phyloP scores from a whole-genome alignment of 1,140 invertebrate species.

The Babylonia areolata region DNA sequence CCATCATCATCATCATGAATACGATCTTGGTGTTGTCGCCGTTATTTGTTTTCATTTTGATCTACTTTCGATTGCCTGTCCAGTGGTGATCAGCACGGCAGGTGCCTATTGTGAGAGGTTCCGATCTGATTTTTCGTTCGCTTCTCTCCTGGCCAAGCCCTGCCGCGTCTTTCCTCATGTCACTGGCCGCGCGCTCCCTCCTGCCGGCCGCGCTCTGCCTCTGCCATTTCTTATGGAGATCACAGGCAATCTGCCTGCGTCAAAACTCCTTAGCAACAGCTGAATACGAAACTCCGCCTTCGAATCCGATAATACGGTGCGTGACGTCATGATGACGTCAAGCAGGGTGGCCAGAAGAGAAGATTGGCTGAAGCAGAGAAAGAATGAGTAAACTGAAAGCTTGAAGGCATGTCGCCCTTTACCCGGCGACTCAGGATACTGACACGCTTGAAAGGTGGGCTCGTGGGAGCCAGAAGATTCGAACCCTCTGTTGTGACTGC shows the following conservation, averaged over 20 bases:
- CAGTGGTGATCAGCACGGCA: not conserved
- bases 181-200: not conserved
- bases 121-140: not conserved
- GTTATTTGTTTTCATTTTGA: not conserved
- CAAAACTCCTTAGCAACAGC: slow-evolving; percentile 54
- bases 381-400: slow-evolving; percentile 33
- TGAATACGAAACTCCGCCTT: slow-evolving; percentile 59
- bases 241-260: slow-evolving; percentile 39
- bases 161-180: not conserved
- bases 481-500: slow-evolving; percentile 13
- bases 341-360: slow-evolving; percentile 33
- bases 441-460: slow-evolving; percentile 46
- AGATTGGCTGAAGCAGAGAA: slow-evolving; percentile 35
- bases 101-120: not conserved
- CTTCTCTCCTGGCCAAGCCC: not conserved
- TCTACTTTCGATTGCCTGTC: not conserved
- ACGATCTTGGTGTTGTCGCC: not conserved
- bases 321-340: slow-evolving; percentile 57
- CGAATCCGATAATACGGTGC: slow-evolving; percentile 55
- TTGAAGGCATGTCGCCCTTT: slow-evolving; percentile 48
- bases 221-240: slow-evolving; percentile 27
- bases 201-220: not conserved
- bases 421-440: slow-evolving; percentile 41
- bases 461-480: slow-evolving; percentile 29
- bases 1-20: not conserved